Base-by-base conservation (phyloP, 2,113 vertebrate genomes). In the Patagioenas fasciata region DNA sequence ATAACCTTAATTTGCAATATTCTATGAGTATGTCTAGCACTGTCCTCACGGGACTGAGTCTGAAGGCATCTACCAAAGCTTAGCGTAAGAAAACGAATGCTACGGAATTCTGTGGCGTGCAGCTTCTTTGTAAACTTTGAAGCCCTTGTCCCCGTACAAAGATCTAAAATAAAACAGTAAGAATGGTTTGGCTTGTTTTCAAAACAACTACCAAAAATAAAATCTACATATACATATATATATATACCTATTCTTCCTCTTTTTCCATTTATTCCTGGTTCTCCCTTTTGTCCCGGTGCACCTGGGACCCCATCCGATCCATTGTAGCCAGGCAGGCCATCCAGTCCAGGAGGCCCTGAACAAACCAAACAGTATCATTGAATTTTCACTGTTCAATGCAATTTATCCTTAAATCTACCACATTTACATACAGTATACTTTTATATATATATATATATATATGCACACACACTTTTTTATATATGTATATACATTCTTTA, bases 221-320 rank as follows among this genome's bases (percentile, higher is more conserved):
- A 51, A 50, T 98, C 98, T 47, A 47, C 19, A 47, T 7, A 44
- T 44, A 47, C 19, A 47, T 47, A 47, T 18, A 44, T 47, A 47
- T 10, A 47, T 10, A 47, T 19, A 47, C 98, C 98, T 87, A 93
- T 96, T 98, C 98, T 98, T 44, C 97, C 94, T 98, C 97, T 98
- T 92, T 95, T 98, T 92, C 99, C 99, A 97, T 93, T 98, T 93
- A 98, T 96, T 82, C 99, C 99, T 92, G 98, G 98, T 97, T 99
- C 99, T 18, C 99, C 99, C n/a, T 98, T 99, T 66, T 97, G 97
- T 81, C 99, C 99, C 24, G 98, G 98, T 36, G 93, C 67, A 34
- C 99, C 99, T 32, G 98, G 98, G 47, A 95, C 80, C 75, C 99
- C 99, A 73, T 99, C 98, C 44, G 99, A 99, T 64, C 99, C 99